Base-by-base conservation (phyloP, 2,888 invertebrate genomes). In the Drosophila mimetica region DNA sequence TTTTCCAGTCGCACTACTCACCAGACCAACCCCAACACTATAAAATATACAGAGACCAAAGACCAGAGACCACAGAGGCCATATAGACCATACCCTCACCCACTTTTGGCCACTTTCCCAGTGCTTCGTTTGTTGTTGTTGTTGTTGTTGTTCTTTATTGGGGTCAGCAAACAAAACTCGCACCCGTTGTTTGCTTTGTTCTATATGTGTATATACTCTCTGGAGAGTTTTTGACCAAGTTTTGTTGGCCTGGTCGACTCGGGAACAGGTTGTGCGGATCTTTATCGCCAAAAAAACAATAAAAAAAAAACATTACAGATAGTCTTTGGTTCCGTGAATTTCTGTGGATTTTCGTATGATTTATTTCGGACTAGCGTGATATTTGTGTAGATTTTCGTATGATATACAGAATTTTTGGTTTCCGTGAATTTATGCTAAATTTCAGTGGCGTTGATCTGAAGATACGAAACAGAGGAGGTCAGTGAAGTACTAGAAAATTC, bases 1-100 rank as follows among this genome's bases (percentile, higher is more conserved):
- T 42, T 53, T 66, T 50, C 28, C 34, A 34, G 42, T 52, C 42
- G 51, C 63, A 59, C 59, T 25, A 59, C 59, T 25, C 32, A 22
- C 61, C 63, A 61, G 61, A 51, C 44, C 61, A 64, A 44, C 44
- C 64, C 61, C 42, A 60, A 60, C 30, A 34, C 28, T 36, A 60
- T 50, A 16, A 28, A 34, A 28, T 30, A 34, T 59, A 63, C 14
- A 16, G 14, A 14, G 25, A 42, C 42, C 42, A 7, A 13, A 2
- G 25, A 11, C 42, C 25, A 44, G 7, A 25, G 30, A 30, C 30
- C 30, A 4, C n/a, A n/a, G 34, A 16, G 46, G 4, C 46, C 46
- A 30, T 46, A 18, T 46, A 46, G 16, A 34, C 47, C 47, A 34
- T 30, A 34, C 18, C 25, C 34, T 42, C 25, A 22, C 42, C 41